Percentiles rank a stretch among this genome's conserved stretches.
Conservation (phyloP, 2,113 vertebrate species). For the Tauraco erythrolophus region DNA sequence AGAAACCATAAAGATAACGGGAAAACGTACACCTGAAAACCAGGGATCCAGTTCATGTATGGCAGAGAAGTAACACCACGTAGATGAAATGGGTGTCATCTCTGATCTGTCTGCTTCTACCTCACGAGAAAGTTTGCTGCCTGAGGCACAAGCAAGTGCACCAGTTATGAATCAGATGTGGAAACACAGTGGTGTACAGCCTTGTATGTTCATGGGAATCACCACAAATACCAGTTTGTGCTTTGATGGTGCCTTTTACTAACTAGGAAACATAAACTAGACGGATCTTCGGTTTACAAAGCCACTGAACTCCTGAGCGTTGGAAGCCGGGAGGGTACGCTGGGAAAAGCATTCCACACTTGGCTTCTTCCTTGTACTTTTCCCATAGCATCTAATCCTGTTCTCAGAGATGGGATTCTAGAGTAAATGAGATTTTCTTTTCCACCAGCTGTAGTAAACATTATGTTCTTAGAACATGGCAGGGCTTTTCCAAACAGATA, state of each 20-base stretch:
- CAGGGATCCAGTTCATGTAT: neutral
- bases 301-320: rapidly evolving
- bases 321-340: neutral
- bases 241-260: neutral
- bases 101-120: neutral
- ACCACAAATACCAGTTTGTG: neutral
- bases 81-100: neutral
- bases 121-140: neutral
- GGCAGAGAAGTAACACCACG: neutral
- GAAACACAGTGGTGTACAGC: neutral
- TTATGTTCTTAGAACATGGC: neutral
- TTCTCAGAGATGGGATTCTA: neutral
- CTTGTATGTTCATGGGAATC: neutral
- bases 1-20: neutral
- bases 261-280: neutral
- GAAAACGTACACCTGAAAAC: neutral
- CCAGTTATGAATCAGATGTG: neutral
- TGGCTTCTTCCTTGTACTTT: neutral
- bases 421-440: neutral
- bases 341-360: neutral
- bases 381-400: neutral
- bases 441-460: neutral
- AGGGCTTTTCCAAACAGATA: neutral
- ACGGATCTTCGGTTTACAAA: neutral
- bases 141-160: neutral